Evolutionary conservation across 2,797 vertebrate genomes (phyloP).

Genomic region (Scolopax bukidnonensis): DNA sequence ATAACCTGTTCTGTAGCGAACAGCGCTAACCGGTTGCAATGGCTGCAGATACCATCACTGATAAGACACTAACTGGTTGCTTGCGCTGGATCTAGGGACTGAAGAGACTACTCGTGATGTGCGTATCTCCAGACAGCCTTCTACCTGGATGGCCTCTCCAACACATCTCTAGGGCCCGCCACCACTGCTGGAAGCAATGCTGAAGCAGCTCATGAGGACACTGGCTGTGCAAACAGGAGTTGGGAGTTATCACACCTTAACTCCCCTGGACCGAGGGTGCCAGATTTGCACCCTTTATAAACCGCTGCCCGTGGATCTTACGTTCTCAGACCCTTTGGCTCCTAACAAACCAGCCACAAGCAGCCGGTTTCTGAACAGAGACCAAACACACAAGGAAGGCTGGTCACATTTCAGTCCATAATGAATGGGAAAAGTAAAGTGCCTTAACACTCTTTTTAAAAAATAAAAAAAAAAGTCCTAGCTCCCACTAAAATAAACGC

Average conservation of each 20-base stretch:
- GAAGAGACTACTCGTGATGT: accelerated
- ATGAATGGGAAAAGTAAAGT: not conserved
- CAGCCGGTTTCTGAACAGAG: not conserved
- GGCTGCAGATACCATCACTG: not conserved
- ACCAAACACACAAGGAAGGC: not conserved
- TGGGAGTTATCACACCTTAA: not conserved
- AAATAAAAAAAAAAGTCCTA: not conserved
- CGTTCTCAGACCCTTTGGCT: not conserved
- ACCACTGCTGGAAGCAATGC: not conserved
- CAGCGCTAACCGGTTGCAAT: accelerated
- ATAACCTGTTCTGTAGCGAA: not conserved
- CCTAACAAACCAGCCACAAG: not conserved
- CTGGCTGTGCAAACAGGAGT: accelerated
- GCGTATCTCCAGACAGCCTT: not conserved
- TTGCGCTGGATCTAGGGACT: not conserved
- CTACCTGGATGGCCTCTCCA: not conserved
- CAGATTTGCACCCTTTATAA: accelerated
- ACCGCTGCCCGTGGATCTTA: accelerated
- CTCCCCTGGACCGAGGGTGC: not conserved
- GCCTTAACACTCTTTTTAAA: not conserved
- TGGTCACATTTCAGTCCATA: accelerated
- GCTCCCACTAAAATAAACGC: not conserved
- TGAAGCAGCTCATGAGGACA: not conserved
- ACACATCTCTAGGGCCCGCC: accelerated
- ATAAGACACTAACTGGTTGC: accelerated